Base-by-base conservation (phyloP, 1,140 invertebrate genomes). In the Anagrus nilaparvatae region DNA sequence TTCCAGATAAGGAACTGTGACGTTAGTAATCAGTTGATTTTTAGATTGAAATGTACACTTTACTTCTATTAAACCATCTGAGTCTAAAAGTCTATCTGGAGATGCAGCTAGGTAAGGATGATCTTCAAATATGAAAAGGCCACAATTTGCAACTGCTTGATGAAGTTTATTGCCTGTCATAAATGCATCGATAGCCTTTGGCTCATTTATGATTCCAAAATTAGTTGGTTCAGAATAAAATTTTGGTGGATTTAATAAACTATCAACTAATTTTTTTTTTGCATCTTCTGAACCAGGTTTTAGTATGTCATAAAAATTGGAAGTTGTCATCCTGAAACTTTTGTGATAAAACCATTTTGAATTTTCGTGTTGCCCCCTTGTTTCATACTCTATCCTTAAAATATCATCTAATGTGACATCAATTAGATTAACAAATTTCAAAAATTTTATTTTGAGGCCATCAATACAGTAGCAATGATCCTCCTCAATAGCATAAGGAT, bases 81-180 rank as follows among this genome's bases (percentile, higher is more conserved):
- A 23, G 13, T 40, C 48, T 17, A 60, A 29, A 4, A 60, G 38
- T 3, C n/a, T n/a, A n/a, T n/a, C n/a, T n/a, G n/a, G n/a, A n/a
- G n/a, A n/a, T n/a, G n/a, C n/a, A n/a, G n/a, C n/a, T n/a, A n/a
- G n/a, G n/a, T n/a, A n/a, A n/a, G n/a, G n/a, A n/a, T n/a, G n/a
- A n/a, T n/a, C n/a, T n/a, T n/a, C n/a, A n/a, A n/a, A n/a, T n/a
- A n/a, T n/a, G n/a, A n/a, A n/a, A n/a, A n/a, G n/a, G n/a, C n/a
- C n/a, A n/a, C n/a, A n/a, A n/a, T n/a, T n/a, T n/a, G n/a, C n/a
- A n/a, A n/a, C n/a, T n/a, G n/a, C n/a, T n/a, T n/a, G n/a, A n/a
- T n/a, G n/a, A n/a, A n/a, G n/a, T n/a, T n/a, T n/a, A n/a, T n/a
- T n/a, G n/a, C n/a, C n/a, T n/a, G n/a, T n/a, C n/a, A n/a, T n/a